A percentile compares a stretch with the other conserved stretches of the same genome.
These are phyloP conservation scores for Steatocranus sp. DNA, from an alignment of 2,797 vertebrate genomes.

Conservation along the genomic window DNA sequence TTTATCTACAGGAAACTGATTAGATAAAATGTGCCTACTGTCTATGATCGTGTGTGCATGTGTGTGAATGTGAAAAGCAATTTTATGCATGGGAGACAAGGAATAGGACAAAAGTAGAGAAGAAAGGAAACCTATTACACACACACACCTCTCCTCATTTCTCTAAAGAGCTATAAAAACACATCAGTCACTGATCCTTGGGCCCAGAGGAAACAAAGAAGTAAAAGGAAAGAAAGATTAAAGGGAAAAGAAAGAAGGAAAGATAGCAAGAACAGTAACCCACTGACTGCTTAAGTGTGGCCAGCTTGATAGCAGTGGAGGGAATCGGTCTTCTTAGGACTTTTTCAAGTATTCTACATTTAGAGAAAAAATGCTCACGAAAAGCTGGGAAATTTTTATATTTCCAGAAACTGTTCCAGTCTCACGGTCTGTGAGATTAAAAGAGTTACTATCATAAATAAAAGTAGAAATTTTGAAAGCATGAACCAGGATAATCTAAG, in stretches of 20 bases:
- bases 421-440: background rate
- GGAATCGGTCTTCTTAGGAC: background rate
- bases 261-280: background rate
- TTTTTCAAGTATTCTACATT: background rate
- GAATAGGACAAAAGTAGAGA: conserved; percentile 34
- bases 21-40: conserved; percentile 36
- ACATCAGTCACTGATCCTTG: conserved; percentile 10
- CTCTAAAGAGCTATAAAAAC: conserved; percentile 43
- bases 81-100: conserved; percentile 53
- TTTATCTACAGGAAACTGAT: conserved; percentile 56
- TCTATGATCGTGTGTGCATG: background rate
- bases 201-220: background rate
- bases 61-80: conserved; percentile 1
- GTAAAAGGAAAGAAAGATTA: background rate
- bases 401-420: background rate
- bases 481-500: background rate
- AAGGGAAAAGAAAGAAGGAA: background rate
- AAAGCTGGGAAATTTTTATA: background rate
- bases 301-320: background rate
- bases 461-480: background rate
- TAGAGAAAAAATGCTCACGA: background rate
- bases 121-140: conserved; percentile 46
- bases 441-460: background rate
- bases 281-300: background rate
- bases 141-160: conserved; percentile 31